Evolutionary conservation across 2,888 invertebrate genomes (phyloP), one percentile per base, ranked within the genome.

Genomic region (Kryphioiulus occultus): DNA sequence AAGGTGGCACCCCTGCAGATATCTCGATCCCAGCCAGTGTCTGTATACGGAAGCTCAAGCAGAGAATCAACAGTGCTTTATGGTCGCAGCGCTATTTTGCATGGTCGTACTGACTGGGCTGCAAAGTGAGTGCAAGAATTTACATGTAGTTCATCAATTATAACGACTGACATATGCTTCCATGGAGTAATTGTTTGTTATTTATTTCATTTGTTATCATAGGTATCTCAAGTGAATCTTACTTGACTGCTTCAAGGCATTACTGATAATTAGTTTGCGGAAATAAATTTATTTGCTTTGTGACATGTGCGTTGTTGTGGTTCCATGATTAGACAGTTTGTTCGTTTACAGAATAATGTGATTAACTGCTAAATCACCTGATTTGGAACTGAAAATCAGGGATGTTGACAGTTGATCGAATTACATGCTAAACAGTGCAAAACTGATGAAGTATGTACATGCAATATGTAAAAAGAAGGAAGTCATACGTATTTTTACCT

Each of bases 101-200:
- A 92, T 88, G 94, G 94, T 83, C 93, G 95, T 89, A 95, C 95
- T 87, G 95, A 96, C 92, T 96, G 96, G 96, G 95, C 96, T 88
- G 95, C 96, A 89, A 96, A 96, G 94, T 97, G 90, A 90, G 88
- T 88, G 78, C 15, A n/a, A 68, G 30, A 78, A 35, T 35, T n/a
- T n/a, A n/a, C n/a, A n/a, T n/a, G n/a, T n/a, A n/a, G n/a, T n/a
- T 35, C 22, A 22, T 22, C 5, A 15, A 30, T 53, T 78, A 30
- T 10, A 30, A 30, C 2, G 4, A 30, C 3, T 78, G 26, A 1
- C 19, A n/a, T 15, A 30, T 30, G n/a, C n/a, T n/a, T 78, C 12
- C 30, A 3, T 30, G 78, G 3, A 30, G 7, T 78, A 1, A 78
- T 30, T 30, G 30, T 12, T n/a, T 85, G 12, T 39, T 22, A 17